These are phyloP conservation scores for Heliothis subflexa DNA, from an alignment of 1,140 invertebrate genomes.

Conservation along the genomic window DNA sequence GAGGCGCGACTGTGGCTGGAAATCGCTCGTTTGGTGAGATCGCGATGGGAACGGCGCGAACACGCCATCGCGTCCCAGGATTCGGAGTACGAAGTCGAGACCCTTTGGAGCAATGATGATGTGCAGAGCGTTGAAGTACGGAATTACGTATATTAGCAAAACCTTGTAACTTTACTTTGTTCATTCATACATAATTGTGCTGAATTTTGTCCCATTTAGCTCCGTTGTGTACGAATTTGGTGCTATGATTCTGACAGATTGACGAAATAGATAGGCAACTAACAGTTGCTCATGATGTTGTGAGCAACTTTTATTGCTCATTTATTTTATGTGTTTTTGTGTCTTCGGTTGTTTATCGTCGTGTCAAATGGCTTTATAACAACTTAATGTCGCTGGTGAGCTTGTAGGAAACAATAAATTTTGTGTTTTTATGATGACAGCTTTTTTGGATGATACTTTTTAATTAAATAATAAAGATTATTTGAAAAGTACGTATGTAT, in stretches of 20 bases:
- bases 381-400: background rate
- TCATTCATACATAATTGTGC: background rate
- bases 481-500: background rate
- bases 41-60: conserved; percentile 69
- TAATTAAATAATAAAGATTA: conserved; percentile 13
- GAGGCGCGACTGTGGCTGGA: conserved; percentile 78
- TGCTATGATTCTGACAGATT: background rate
- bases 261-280: background rate
- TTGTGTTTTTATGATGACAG: background rate
- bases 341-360: background rate
- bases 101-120: conserved; percentile 74
- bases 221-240: too few species aligned
- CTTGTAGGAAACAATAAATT: background rate
- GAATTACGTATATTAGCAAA: conserved; percentile 68
- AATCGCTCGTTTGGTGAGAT: conserved; percentile 63
- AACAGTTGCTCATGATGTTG: background rate
- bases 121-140: conserved; percentile 76
- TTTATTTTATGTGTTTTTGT: background rate
- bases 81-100: conserved; percentile 64
- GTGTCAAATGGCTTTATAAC: background rate
- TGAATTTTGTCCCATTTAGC: too few species aligned
- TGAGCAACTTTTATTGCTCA: background rate
- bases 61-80: conserved; percentile 38
- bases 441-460: conserved; percentile 11
- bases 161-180: background rate